Conservation (phyloP, 2,113 vertebrate species). For the Rhabdornis inornatus region DNA sequence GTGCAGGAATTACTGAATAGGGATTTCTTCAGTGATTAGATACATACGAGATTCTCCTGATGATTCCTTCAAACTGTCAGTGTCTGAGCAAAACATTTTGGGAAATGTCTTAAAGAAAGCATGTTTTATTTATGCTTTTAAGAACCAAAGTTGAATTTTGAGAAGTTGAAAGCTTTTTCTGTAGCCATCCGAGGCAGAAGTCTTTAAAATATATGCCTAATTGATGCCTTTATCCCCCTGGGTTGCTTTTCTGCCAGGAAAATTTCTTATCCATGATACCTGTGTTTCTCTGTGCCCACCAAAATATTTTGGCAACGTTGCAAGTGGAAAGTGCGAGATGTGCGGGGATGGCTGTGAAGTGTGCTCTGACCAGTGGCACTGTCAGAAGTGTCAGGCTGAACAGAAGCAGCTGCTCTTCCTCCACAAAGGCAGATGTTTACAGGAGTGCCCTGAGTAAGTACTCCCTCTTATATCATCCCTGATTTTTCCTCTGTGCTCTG, state of each 20-base stretch:
- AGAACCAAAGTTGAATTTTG: neutral
- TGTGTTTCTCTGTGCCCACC: conserved; percentile 78
- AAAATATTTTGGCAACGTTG: conserved; percentile 73
- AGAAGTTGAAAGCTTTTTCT: neutral
- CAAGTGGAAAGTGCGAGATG: conserved; percentile 76
- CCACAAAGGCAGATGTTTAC: conserved; percentile 78
- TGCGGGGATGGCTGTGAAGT: conserved; percentile 76
- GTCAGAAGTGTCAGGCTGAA: conserved; percentile 72
- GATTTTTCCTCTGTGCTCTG: neutral
- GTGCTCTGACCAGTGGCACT: conserved; percentile 71
- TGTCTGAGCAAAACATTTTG: neutral
- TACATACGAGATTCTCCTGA: neutral
- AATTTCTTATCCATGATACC: conserved; percentile 69
- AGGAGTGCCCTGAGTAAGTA: conserved; percentile 80
- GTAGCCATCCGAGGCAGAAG: neutral
- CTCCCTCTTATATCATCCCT: neutral
- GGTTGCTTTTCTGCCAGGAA: conserved; percentile 47
- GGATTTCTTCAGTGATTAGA: neutral
- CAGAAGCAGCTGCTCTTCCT: conserved; percentile 68
- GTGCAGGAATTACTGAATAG: neutral
- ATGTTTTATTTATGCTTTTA: neutral
- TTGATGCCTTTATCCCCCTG: neutral
- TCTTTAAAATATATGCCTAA: neutral
- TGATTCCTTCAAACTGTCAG: neutral
- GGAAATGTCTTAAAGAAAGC: neutral